phyloP scores from a whole-genome alignment of 1,140 invertebrate species.

The Polypedilum vanderplanki region DNA sequence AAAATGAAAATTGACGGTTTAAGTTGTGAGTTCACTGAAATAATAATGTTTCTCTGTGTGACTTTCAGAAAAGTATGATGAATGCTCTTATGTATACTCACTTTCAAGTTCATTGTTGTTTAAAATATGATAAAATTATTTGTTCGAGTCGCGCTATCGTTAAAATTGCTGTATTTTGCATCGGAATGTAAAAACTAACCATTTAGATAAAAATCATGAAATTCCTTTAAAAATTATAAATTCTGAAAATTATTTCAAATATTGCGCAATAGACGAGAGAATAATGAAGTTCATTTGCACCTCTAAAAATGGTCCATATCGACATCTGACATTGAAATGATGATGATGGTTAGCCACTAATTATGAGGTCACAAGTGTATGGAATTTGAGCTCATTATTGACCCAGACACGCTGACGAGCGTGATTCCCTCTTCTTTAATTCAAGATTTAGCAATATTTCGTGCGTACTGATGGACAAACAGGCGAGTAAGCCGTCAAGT shows the following conservation, averaged over 20 bases:
- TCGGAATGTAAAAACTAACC: neutral
- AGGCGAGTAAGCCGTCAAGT: too few relatives aligned
- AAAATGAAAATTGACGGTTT: too few relatives aligned
- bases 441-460: neutral
- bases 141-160: neutral
- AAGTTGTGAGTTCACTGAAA: too few relatives aligned
- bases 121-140: neutral
- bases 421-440: slow-evolving; percentile 15
- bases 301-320: neutral
- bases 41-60: neutral
- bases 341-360: neutral
- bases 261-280: neutral
- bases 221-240: neutral
- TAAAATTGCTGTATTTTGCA: neutral
- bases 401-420: slow-evolving; percentile 11
- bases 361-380: neutral
- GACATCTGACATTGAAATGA: slow-evolving; percentile 12
- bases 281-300: neutral
- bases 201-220: neutral
- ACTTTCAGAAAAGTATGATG: neutral
- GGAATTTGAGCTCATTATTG: neutral
- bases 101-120: slow-evolving; percentile 13
- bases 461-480: neutral
- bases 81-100: too few relatives aligned
- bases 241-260: neutral